Evolutionary conservation across 2,797 vertebrate genomes (phyloP).

Genomic region (Mormyrus proboscirostris): DNA sequence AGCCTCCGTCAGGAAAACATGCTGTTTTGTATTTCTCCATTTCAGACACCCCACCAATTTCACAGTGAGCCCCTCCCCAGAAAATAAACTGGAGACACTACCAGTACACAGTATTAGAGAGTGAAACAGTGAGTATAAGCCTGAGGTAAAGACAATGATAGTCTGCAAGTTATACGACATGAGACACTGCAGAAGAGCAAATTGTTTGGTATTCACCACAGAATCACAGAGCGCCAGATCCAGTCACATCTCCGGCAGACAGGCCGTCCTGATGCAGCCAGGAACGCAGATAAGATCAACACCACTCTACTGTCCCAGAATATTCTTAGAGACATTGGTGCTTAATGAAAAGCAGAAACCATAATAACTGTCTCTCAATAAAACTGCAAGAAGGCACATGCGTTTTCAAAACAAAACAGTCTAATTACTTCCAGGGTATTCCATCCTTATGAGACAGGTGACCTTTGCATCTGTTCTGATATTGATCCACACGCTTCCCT

Average conservation of each 20-base stretch:
- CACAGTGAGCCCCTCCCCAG: not conserved
- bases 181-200: not conserved
- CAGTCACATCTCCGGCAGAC: constrained; percentile 20
- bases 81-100: not conserved
- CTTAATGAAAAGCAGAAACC: not conserved
- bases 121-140: not conserved
- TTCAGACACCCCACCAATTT: not conserved
- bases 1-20: not conserved
- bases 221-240: constrained; percentile 10
- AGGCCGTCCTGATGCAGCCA: not conserved
- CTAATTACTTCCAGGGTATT: not conserved
- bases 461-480: not conserved
- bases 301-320: constrained; percentile 3
- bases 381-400: not conserved
- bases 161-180: not conserved
- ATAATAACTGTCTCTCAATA: not conserved
- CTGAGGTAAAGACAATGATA: not conserved
- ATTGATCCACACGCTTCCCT: not conserved
- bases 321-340: not conserved
- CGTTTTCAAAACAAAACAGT: not conserved
- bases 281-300: not conserved
- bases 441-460: not conserved
- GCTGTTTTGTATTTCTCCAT: not conserved
- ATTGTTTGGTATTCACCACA: constrained; percentile 24
- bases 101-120: not conserved